Evolutionary conservation across 37 sponge, comb jelly and placozoan species (phyloP).

Genomic region (Mnemiopsis leidyi): DNA sequence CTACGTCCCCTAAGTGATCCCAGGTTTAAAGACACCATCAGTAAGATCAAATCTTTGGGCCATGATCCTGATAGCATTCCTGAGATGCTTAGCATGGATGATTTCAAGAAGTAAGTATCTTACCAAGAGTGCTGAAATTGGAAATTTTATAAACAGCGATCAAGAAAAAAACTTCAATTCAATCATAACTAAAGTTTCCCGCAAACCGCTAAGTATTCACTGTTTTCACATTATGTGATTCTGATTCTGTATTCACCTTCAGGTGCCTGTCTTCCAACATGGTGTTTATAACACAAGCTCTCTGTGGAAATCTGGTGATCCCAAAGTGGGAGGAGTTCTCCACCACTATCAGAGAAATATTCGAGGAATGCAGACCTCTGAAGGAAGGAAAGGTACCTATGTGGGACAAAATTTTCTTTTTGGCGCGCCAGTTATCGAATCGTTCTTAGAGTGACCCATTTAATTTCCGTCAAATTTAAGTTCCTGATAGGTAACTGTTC

Average conservation of each 20-base stretch:
- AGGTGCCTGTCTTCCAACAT: slow-evolving; percentile 62
- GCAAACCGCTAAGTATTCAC: no score
- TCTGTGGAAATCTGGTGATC: slow-evolving; percentile 53
- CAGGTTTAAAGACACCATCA: slow-evolving; percentile 18
- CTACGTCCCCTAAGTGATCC: slow-evolving; percentile 42
- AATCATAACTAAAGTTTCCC: no score
- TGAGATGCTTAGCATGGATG: slow-evolving; percentile 13
- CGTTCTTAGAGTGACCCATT: no score
- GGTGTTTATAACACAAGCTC: slow-evolving; percentile 61
- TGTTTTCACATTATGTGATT: no score
- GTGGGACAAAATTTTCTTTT: no score
- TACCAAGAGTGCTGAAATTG: no score
- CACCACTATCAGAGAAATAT: slow-evolving; percentile 34
- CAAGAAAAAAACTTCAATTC: no score
- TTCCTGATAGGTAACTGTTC: no score
- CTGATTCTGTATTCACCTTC: no score
- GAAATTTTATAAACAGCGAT: neutral
- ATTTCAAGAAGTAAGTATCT: slow-evolving; percentile 43
- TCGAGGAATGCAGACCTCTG: slow-evolving; percentile 5
- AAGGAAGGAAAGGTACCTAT: slow-evolving; percentile 37
- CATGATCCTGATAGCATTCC: slow-evolving; percentile 18
- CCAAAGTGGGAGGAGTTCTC: slow-evolving; percentile 48
- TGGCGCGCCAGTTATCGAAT: no score
- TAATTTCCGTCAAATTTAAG: no score
- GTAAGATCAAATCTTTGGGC: slow-evolving; percentile 10